phyloP scores from a whole-genome alignment of 2,888 invertebrate genomes.

The Baccha elongata region DNA sequence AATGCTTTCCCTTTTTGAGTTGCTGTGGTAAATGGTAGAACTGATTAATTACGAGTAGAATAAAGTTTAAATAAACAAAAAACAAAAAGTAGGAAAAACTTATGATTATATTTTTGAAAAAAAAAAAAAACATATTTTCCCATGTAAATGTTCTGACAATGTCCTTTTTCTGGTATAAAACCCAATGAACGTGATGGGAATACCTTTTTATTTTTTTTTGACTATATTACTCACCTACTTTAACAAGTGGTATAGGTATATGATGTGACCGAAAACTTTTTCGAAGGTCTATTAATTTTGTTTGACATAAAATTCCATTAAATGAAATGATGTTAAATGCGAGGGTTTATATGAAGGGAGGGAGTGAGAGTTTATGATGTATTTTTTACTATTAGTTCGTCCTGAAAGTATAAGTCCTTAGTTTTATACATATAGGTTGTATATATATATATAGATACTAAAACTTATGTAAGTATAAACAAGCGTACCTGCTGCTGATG shows the following conservation, averaged over 20 bases:
- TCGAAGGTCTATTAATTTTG: slow-evolving; percentile 45
- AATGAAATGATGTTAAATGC: slow-evolving; percentile 51
- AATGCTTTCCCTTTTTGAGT: neutral
- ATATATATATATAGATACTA: neutral
- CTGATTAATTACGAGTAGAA: slow-evolving; percentile 19
- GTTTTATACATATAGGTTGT: neutral
- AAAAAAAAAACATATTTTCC: slow-evolving; percentile 29
- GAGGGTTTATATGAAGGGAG: slow-evolving; percentile 19
- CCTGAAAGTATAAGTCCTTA: slow-evolving; percentile 33
- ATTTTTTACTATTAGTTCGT: slow-evolving; percentile 32
- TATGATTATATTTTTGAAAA: slow-evolving; percentile 16
- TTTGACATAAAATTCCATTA: slow-evolving; percentile 47
- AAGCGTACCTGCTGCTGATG: neutral
- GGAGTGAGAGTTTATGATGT: slow-evolving; percentile 16
- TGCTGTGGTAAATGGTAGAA: neutral
- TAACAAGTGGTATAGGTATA: no score
- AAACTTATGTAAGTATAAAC: neutral
- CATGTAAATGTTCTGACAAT: slow-evolving; percentile 31
- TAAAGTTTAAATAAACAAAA: slow-evolving; percentile 15
- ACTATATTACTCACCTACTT: no score
- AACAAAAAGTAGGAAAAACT: slow-evolving; percentile 2
- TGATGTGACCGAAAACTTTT: slow-evolving; percentile 20
- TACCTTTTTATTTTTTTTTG: slow-evolving; percentile 15
- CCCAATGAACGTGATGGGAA: slow-evolving; percentile 25
- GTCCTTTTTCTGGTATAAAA: slow-evolving; percentile 23